Base-by-base conservation (phyloP, 2,888 invertebrate genomes). In the Amblyjoppa fuscipennis region DNA sequence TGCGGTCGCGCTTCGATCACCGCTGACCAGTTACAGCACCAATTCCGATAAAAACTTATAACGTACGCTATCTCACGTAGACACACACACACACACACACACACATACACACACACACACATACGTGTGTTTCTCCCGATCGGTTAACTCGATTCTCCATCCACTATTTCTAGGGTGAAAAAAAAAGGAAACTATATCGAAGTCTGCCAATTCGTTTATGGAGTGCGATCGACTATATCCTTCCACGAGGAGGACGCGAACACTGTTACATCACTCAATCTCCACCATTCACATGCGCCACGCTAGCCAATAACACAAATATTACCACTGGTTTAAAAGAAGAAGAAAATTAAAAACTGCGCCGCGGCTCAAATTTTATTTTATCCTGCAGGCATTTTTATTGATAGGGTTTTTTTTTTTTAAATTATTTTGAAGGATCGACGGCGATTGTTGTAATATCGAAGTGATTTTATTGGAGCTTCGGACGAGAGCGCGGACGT, bases 401-500 rank as follows among this genome's bases (percentile, higher is more conserved):
- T 64, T 31, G 6, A 31, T 34, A 64, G n/a, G 28, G 2, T 64
- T 61, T 64, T 5, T 64, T 31, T 31, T 64, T 16, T 64, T 34
- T n/a, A 6, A n/a, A n/a, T 11, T 5, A 13, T 34, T 64, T 59
- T 9, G 20, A 13, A 59, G 61, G 16, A 7, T 16, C 4, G 16
- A 13, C 1, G 61, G 5, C 4, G 34, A 41, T 68, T 61, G 66
- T 31, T 49, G 11, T 68, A 1, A 45, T 11, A 45, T 11, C 28
- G 13, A 28, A 45, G 45, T 45, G 16, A 41, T 68, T 34, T 13
- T 69, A 45, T 49, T 69, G 20, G 20, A 49, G 45, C 13, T 5
- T 4, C 20, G 41, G 81, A 79, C 59, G 71, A 78, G 81, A 80
- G 13, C 79, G 64, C 71, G 82, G 68, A 51, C 85, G 85, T 82